These are phyloP conservation scores for Teleopsis dalmanni DNA, from an alignment of 1,140 invertebrate species.

Conservation along the genomic window DNA sequence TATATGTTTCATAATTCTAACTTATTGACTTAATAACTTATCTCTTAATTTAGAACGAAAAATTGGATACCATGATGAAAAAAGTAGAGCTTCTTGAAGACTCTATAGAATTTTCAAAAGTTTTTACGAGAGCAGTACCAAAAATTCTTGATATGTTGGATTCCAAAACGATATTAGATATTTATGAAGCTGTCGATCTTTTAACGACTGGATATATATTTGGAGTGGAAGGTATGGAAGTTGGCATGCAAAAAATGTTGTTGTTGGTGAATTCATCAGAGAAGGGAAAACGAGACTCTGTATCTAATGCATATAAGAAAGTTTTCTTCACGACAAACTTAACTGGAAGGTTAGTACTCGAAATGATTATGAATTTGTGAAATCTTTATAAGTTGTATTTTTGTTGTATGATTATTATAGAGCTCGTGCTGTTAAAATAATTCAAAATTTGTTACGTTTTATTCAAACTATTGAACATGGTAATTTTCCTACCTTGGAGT, in stretches of 20 bases:
- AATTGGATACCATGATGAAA: constrained; percentile 47
- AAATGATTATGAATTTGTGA: no score
- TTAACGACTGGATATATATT: constrained; percentile 75
- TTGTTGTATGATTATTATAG: no score
- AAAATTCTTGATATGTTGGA: constrained; percentile 62
- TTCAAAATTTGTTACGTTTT: constrained; percentile 57
- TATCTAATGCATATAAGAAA: constrained; percentile 49
- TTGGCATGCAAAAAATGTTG: constrained; percentile 68
- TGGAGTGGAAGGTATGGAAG: constrained; percentile 61
- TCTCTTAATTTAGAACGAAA: constrained; percentile 20
- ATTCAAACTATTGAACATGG: constrained; percentile 51
- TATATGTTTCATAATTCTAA: neutral
- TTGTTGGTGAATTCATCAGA: constrained; percentile 60
- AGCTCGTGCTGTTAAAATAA: constrained; percentile 47
- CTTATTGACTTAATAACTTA: neutral
- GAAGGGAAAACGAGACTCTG: constrained; percentile 52
- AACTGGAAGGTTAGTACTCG: constrained; percentile 16
- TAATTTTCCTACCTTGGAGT: constrained; percentile 62
- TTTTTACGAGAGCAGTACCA: constrained; percentile 62
- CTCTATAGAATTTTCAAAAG: constrained; percentile 57
- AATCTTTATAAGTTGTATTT: no score
- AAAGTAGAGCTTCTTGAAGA: constrained; percentile 55
- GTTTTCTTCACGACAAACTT: constrained; percentile 38
- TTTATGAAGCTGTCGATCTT: constrained; percentile 76
- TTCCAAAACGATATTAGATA: constrained; percentile 67